Evolutionary conservation across 1,140 invertebrate genomes (phyloP).

Genomic region (Venturia canescens): DNA sequence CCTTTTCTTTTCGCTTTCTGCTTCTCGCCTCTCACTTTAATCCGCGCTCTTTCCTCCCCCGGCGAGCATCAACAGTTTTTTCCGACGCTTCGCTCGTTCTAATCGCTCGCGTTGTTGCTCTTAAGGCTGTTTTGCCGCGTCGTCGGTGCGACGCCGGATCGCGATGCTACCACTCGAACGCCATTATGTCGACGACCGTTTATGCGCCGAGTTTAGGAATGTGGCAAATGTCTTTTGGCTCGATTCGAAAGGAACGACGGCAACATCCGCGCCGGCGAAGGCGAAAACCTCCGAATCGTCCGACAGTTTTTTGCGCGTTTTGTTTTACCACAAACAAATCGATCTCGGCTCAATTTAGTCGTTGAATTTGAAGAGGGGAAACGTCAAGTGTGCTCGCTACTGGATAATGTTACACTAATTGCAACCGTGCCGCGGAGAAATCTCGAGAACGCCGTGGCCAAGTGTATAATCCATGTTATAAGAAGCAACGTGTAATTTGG

Average conservation of each 20-base stretch:
- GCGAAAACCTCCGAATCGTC: too few species aligned
- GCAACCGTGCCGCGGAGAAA: neutral
- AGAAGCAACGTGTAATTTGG: conserved; percentile 7
- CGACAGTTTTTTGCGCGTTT: too few species aligned
- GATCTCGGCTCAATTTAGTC: too few species aligned
- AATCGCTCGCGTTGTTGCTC: neutral
- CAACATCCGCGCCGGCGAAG: too few species aligned
- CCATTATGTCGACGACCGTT: too few species aligned
- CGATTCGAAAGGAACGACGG: too few species aligned
- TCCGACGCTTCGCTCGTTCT: neutral
- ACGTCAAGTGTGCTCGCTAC: conserved; percentile 5
- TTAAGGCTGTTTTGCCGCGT: too few species aligned
- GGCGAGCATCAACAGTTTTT: neutral
- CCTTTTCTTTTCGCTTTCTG: conserved; percentile 43
- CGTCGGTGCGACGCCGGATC: too few species aligned
- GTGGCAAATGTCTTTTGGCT: too few species aligned
- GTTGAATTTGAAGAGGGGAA: neutral
- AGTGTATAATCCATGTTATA: conserved; percentile 20
- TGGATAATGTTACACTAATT: conserved; percentile 21
- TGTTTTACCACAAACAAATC: too few species aligned
- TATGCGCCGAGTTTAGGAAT: too few species aligned
- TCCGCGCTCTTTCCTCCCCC: neutral
- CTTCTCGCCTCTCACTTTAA: neutral
- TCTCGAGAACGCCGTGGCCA: neutral
- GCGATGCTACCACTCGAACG: too few species aligned